phyloP scores from a whole-genome alignment of 2,113 vertebrate genomes.

The Ranitomeya variabilis region DNA sequence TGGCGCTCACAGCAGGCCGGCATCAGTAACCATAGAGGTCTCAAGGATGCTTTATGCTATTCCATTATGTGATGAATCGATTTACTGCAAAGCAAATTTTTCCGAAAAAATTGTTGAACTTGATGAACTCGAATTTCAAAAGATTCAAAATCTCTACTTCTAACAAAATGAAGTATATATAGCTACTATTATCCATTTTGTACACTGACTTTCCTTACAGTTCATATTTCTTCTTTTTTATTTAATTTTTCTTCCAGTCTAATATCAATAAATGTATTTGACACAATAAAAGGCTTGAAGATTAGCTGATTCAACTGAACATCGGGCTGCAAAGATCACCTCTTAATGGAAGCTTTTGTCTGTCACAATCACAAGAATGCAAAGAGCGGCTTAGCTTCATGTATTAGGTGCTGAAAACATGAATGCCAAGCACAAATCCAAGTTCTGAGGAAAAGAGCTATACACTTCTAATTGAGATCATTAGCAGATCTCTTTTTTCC shows the following conservation, averaged over 20 bases:
- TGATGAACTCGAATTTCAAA: too few species aligned
- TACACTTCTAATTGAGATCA: background rate
- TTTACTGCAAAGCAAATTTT: too few species aligned
- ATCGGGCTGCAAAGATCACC: background rate
- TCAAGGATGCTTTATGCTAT: too few species aligned
- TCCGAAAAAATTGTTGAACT: too few species aligned
- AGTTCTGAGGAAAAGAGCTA: background rate
- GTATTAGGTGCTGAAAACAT: background rate
- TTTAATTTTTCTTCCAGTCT: background rate
- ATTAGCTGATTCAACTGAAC: constrained; percentile 31
- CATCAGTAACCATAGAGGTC: too few species aligned
- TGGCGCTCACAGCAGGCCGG: too few species aligned
- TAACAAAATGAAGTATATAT: background rate
- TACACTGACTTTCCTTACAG: background rate
- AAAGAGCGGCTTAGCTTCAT: background rate
- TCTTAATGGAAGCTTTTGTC: constrained; percentile 25
- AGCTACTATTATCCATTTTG: background rate
- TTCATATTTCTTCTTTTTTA: background rate
- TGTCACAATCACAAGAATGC: background rate
- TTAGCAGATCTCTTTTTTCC: background rate
- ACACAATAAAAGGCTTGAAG: constrained; percentile 12
- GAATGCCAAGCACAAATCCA: background rate
- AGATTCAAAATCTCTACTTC: background rate
- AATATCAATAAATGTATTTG: constrained; percentile 22
- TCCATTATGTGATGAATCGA: too few species aligned